These are phyloP conservation scores for Sebastes hopkinsi DNA, from an alignment of 2,797 vertebrate genomes.

Conservation along the genomic window DNA sequence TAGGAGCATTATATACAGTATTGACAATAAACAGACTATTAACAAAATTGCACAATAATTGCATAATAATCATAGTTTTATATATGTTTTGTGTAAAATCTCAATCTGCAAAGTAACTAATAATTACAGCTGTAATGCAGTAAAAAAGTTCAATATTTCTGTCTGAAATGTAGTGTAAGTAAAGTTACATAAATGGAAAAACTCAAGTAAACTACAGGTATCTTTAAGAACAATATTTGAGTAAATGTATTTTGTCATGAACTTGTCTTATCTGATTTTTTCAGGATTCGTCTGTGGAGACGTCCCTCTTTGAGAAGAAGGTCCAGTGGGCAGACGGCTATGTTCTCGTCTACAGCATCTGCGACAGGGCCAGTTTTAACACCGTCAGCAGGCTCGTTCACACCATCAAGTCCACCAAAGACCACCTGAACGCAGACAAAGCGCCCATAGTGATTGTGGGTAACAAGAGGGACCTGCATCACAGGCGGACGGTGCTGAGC, in stretches of 20 bases:
- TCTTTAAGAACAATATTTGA: background rate
- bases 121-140: background rate
- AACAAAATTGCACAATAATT: too few species aligned
- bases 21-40: too few species aligned
- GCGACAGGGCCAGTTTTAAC: slow-evolving; percentile 84
- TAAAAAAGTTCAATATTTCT: background rate
- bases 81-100: background rate
- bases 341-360: slow-evolving; percentile 87
- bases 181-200: background rate
- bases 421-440: slow-evolving; percentile 49
- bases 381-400: slow-evolving; percentile 75
- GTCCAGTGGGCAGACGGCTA: slow-evolving; percentile 85
- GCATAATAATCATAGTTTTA: too few species aligned
- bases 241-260: background rate
- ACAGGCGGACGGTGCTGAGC: slow-evolving; percentile 79
- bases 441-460: slow-evolving; percentile 81
- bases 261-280: background rate
- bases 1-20: too few species aligned
- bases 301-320: slow-evolving; percentile 71
- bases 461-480: slow-evolving; percentile 85
- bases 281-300: slow-evolving; percentile 42
- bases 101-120: background rate
- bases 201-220: background rate
- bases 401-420: slow-evolving; percentile 69
- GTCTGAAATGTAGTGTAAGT: background rate